Conservation (phyloP, 2,113 vertebrate genomes). For the Nestor notabilis region DNA sequence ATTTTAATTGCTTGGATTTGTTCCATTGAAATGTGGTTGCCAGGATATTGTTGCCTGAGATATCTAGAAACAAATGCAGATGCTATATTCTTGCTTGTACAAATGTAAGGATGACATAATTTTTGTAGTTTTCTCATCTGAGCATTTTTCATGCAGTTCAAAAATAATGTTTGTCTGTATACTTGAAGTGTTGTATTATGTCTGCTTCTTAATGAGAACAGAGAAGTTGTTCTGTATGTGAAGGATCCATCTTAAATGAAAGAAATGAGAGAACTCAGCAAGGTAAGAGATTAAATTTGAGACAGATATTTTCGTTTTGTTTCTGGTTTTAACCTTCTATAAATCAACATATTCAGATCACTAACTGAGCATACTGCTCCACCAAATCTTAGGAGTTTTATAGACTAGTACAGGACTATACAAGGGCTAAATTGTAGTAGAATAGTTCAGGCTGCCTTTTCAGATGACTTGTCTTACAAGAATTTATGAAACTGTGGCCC, state of each 20-base stretch:
- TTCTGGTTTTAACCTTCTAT: background rate
- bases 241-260: background rate
- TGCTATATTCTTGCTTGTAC: constrained; percentile 57
- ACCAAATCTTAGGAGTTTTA: background rate
- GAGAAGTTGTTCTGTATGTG: background rate
- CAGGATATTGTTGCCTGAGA: constrained; percentile 85
- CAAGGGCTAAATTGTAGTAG: background rate
- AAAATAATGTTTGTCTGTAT: constrained; percentile 18
- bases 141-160: background rate
- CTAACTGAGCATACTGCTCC: background rate
- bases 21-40: constrained; percentile 79
- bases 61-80: constrained; percentile 60
- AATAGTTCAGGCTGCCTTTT: background rate
- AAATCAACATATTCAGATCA: background rate
- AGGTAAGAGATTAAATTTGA: constrained; percentile 43
- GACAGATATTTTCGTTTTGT: background rate
- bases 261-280: background rate
- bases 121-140: constrained; percentile 43
- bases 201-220: background rate
- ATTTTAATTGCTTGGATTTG: constrained; percentile 74
- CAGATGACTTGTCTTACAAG: background rate
- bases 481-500: background rate
- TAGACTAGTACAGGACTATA: background rate
- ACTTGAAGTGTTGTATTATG: constrained; percentile 26
- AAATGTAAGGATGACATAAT: background rate